Base-by-base conservation (phyloP, 2,888 invertebrate species). In the Drosophila merina region DNA sequence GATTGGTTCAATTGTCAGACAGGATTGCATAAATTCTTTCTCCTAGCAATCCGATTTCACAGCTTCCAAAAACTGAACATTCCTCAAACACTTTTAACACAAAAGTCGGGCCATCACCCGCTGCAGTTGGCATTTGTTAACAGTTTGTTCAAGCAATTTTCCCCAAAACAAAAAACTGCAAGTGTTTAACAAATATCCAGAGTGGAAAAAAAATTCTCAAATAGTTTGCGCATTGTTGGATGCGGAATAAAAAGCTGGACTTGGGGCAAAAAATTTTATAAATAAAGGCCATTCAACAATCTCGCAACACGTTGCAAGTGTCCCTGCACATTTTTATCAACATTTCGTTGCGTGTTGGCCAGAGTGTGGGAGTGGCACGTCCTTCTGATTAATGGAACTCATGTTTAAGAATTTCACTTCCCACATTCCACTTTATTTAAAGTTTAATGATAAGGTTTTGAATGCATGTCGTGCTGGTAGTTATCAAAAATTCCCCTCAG, bases 241-340 rank as follows among this genome's bases (percentile, higher is more conserved):
- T 14, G 47, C 40, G 25, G 7, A 36, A 47, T 20, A 12, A 48
- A 52, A 20, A 1, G 57, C 28, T 47, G 45, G n/a, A 8, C 44
- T 6, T 4, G 28, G 5, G 28, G 38, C 12, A 51, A 51, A 48
- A 62, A 59, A 77, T 38, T 47, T 0, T 31, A 64, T 64, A 72
- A 83, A 75, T 74, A 51, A 57, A 42, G 40, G 67, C 78, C 75
- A 75, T 78, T 74, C 78, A 86, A 84, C 82, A 83, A 84, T 86
- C 84, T 83, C 74, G 75, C 84, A 76, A 83, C 82, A 84, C 86
- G 86, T 83, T 86, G 81, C 86, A 86, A 73, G 67, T 73, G 78
- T 75, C 84, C 82, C 72, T 70, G 72, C 72, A 67, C 64, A 73
- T 72, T 81, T 77, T 81, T 81, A 80, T 80, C 86, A 75, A 74